Percentiles rank a stretch among this genome's conserved stretches.
Conservation (phyloP, 2,888 invertebrate species). For the Sisyra nigra region DNA sequence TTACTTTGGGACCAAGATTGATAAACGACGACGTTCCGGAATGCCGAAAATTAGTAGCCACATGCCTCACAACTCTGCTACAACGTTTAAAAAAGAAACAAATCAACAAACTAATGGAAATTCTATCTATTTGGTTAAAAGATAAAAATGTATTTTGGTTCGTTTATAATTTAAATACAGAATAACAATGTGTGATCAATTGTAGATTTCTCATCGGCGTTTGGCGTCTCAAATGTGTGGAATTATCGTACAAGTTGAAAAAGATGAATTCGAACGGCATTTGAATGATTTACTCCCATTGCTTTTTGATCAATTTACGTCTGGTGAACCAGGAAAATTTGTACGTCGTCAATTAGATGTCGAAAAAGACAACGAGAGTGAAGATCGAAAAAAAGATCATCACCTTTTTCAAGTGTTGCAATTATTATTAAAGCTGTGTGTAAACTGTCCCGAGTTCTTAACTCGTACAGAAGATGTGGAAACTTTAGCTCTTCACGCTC, state of each 20-base stretch:
- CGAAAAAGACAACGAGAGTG: slow-evolving; percentile 19
- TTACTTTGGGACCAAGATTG: slow-evolving; percentile 60
- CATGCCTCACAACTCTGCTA: slow-evolving; percentile 55
- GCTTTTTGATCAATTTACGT: slow-evolving; percentile 22
- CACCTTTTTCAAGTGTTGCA: slow-evolving; percentile 59
- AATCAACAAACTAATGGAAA: slow-evolving; percentile 51
- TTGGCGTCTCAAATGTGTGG: slow-evolving; percentile 66
- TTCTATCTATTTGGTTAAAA: slow-evolving; percentile 51
- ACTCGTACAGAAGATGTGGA: slow-evolving; percentile 35
- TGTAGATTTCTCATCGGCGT: slow-evolving; percentile 47
- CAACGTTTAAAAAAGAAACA: slow-evolving; percentile 35
- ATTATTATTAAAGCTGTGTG: slow-evolving; percentile 48
- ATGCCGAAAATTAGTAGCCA: slow-evolving; percentile 57
- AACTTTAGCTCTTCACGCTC: slow-evolving; percentile 46
- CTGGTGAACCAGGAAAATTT: slow-evolving; percentile 34
- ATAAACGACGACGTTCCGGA: slow-evolving; percentile 67
- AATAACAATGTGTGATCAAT: slow-evolving; percentile 10
- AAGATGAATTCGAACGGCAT: slow-evolving; percentile 48
- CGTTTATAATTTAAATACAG: slow-evolving; percentile 5
- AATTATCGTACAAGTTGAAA: slow-evolving; percentile 63
- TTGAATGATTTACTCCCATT: slow-evolving; percentile 44
- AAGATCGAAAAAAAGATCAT: slow-evolving; percentile 50
- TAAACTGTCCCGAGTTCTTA: slow-evolving; percentile 42
- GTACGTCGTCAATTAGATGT: slow-evolving; percentile 29
- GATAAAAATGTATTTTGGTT: slow-evolving; percentile 30